A percentile compares a stretch with the other conserved stretches of the same genome.
Evolutionary conservation across 2,888 invertebrate species (phyloP).

Genomic region (Merodon equestris): DNA sequence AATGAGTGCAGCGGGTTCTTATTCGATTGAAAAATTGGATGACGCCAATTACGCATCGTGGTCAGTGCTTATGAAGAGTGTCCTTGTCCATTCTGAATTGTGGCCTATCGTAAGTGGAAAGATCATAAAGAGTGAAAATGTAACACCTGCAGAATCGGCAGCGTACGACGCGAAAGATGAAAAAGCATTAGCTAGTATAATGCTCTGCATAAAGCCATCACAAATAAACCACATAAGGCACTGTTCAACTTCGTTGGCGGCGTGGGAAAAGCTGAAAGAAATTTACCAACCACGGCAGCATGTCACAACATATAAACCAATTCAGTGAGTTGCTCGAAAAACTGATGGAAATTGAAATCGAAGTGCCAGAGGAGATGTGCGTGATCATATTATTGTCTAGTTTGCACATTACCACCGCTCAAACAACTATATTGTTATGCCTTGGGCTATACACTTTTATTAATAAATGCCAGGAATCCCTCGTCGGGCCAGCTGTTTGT

Average conservation of each 20-base stretch:
- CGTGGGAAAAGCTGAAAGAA: conserved; percentile 5
- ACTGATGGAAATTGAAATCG: conserved; percentile 3
- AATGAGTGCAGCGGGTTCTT: conserved; percentile 26
- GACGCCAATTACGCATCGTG: conserved; percentile 13
- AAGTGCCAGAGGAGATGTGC: conserved; percentile 12
- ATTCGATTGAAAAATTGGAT: conserved; percentile 18
- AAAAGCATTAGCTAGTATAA: conserved; percentile 31
- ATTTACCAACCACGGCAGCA: conserved; percentile 7
- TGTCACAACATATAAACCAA: conserved; percentile 11
- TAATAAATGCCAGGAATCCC: no score
- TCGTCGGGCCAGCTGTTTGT: no score
- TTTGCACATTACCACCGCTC: conserved; percentile 38
- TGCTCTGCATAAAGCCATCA: conserved; percentile 45
- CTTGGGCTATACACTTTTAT: no score
- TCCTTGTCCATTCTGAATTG: conserved; percentile 27
- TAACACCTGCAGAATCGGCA: conserved; percentile 9
- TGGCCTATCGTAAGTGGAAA: conserved; percentile 14
- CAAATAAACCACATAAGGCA: conserved; percentile 71
- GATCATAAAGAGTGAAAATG: background rate
- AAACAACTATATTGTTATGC: conserved; percentile 47
- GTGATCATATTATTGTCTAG: conserved; percentile 32
- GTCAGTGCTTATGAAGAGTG: conserved; percentile 29
- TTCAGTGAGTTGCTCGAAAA: conserved; percentile 21
- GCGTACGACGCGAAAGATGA: conserved; percentile 25
- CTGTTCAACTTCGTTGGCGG: conserved; percentile 71